A percentile compares a stretch with the other conserved stretches of the same genome.
These are phyloP conservation scores for Marcusenius ussheri DNA, from an alignment of 2,113 vertebrate species.

Conservation along the genomic window DNA sequence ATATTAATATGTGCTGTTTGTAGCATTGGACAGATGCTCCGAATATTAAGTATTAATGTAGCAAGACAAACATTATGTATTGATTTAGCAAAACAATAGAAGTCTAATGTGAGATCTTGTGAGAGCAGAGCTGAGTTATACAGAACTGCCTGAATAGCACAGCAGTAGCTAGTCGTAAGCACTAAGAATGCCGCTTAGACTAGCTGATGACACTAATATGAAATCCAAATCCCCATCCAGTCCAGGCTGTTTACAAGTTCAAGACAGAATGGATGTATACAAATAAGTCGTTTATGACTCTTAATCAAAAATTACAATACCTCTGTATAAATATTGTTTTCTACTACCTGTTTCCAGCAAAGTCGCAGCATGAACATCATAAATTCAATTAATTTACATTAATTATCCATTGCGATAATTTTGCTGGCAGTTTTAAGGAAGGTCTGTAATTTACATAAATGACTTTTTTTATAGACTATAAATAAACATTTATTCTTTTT, in stretches of 20 bases:
- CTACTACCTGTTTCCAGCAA: background rate
- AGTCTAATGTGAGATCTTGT: background rate
- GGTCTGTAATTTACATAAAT: background rate
- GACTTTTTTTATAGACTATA: background rate
- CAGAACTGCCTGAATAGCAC: background rate
- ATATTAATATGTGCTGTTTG: background rate
- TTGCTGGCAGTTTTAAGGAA: background rate
- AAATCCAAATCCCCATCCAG: background rate
- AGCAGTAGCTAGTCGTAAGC: background rate
- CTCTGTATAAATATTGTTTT: background rate
- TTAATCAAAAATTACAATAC: background rate
- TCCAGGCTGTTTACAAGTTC: background rate
- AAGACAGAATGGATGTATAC: background rate
- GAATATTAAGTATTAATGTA: background rate
- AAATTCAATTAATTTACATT: constrained; percentile 4
- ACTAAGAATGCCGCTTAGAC: background rate
- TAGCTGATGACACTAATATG: background rate
- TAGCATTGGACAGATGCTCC: background rate
- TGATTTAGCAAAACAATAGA: background rate
- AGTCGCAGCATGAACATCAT: background rate
- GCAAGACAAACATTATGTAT: background rate
- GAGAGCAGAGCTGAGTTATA: background rate
- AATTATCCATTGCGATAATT: background rate
- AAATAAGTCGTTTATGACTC: background rate
- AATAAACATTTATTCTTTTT: background rate